These are phyloP conservation scores for Aphis gossypii DNA, from an alignment of 1,140 invertebrate genomes.

Conservation along the genomic window DNA sequence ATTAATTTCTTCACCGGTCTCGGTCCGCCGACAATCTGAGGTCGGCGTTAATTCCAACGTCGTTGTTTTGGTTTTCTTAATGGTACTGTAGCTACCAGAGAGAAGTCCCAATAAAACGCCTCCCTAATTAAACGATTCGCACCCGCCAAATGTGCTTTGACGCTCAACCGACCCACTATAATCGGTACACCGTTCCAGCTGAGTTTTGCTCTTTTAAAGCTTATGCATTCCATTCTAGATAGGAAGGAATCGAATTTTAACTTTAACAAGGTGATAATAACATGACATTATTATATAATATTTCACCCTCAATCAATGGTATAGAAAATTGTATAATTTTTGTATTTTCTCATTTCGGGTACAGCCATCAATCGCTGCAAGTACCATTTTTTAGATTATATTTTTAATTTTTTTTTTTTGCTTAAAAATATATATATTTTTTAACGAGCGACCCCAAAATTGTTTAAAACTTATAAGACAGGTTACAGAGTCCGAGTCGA, in stretches of 20 bases:
- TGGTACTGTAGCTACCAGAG: neutral
- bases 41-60: neutral
- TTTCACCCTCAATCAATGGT: neutral
- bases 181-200: neutral
- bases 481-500: too few relatives aligned
- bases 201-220: neutral
- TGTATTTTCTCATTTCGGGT: neutral
- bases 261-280: neutral
- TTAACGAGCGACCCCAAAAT: too few relatives aligned
- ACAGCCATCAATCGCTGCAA: neutral
- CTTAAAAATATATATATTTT: too few relatives aligned
- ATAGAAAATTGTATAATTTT: too few relatives aligned
- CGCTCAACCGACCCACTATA: neutral
- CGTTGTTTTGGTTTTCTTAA: conserved; percentile 41
- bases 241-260: neutral
- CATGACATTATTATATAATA: neutral
- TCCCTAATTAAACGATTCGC: conserved; percentile 34
- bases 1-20: conserved; percentile 2
- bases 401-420: too few relatives aligned
- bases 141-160: neutral
- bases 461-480: too few relatives aligned
- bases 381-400: neutral
- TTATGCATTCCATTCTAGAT: neutral
- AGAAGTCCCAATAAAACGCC: neutral
- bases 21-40: neutral